Percentiles rank a stretch among this genome's conserved stretches.
phyloP scores from a whole-genome alignment of 1,140 invertebrate species.

The Spodoptera litura region DNA sequence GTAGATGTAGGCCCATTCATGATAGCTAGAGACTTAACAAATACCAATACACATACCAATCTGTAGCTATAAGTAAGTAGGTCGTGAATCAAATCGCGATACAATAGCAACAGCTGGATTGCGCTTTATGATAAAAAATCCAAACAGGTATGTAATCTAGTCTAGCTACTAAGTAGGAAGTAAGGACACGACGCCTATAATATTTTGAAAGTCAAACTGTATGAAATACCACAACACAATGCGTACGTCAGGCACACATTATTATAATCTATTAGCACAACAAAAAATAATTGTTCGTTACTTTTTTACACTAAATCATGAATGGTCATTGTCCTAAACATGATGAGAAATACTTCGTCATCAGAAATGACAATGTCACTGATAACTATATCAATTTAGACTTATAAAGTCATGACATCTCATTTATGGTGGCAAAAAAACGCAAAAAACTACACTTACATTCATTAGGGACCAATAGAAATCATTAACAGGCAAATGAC shows the following conservation, averaged over 20 bases:
- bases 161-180: conserved; percentile 17
- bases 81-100: background rate
- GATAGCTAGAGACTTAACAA: no score
- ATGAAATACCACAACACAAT: conserved; percentile 40
- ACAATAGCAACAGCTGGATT: background rate
- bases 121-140: background rate
- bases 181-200: background rate
- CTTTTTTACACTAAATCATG: conserved; percentile 15
- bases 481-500: conserved; percentile 35
- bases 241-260: conserved; percentile 24
- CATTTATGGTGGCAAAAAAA: conserved; percentile 33
- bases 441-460: conserved; percentile 32
- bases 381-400: conserved; percentile 50
- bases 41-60: no score
- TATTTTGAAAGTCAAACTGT: conserved; percentile 25
- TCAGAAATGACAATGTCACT: conserved; percentile 47
- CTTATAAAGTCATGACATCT: conserved; percentile 48
- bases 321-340: conserved; percentile 23
- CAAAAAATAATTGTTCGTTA: conserved; percentile 38
- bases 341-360: conserved; percentile 13
- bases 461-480: conserved; percentile 37
- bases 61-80: no score
- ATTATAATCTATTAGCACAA: conserved; percentile 26
- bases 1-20: no score
- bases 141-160: background rate